Conservation (phyloP, 2,888 invertebrate species). For the Drosophila macrospina region DNA sequence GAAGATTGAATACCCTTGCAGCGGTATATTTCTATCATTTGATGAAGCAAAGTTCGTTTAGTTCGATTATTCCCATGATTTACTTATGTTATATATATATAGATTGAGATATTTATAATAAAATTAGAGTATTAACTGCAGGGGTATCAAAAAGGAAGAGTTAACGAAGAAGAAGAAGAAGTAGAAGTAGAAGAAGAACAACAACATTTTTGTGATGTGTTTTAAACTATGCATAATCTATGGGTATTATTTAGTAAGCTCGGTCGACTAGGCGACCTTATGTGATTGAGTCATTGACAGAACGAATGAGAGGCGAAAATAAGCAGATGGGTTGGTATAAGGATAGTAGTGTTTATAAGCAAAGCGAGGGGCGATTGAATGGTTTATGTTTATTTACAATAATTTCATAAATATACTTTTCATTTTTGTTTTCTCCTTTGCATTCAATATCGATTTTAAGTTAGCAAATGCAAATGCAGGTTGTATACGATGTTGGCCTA, state of each 20-base stretch:
- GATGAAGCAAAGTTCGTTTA: too few relatives aligned
- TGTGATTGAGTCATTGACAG: constrained; percentile 66
- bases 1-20: constrained; percentile 9
- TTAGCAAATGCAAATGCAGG: constrained; percentile 47
- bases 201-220: constrained; percentile 65
- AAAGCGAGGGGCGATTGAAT: constrained; percentile 4
- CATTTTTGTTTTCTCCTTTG: not conserved
- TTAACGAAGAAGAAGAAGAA: too few relatives aligned
- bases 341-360: not conserved
- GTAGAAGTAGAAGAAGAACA: constrained; percentile 14
- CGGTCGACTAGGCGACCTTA: constrained; percentile 60
- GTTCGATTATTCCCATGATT: not conserved
- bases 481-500: constrained; percentile 63
- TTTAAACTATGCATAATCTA: constrained; percentile 67
- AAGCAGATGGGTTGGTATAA: not conserved
- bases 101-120: too few relatives aligned
- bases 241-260: constrained; percentile 74
- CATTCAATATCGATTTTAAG: constrained; percentile 28
- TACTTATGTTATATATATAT: not conserved
- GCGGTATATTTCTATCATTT: not conserved
- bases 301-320: not conserved
- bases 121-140: not conserved
- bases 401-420: constrained; percentile 5
- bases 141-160: not conserved
- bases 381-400: constrained; percentile 33